phyloP scores from a whole-genome alignment of 2,113 vertebrate genomes.

The Melospiza georgiana region DNA sequence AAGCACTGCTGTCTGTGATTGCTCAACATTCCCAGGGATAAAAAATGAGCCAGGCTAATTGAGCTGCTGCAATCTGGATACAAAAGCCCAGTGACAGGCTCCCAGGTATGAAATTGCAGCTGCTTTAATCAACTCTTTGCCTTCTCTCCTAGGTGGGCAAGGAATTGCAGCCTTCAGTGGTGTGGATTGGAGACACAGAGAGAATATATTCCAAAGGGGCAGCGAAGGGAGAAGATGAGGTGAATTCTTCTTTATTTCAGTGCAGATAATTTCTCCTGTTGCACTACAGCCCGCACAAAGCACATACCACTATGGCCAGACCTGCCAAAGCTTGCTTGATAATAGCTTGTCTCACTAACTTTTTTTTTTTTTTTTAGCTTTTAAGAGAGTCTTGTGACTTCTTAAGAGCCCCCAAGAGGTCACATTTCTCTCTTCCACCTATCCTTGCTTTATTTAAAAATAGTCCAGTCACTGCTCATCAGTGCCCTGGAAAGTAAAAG shows the following conservation, averaged over 20 bases:
- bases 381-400: slow-evolving; percentile 39
- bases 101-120: background rate
- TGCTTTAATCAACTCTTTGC: background rate
- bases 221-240: slow-evolving; percentile 69
- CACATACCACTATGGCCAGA: background rate
- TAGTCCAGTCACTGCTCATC: slow-evolving; percentile 31
- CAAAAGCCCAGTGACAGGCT: background rate
- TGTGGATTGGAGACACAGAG: slow-evolving; percentile 86
- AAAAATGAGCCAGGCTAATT: background rate
- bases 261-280: background rate
- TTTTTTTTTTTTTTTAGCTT: background rate
- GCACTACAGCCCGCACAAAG: background rate
- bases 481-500: slow-evolving; percentile 8
- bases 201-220: slow-evolving; percentile 82
- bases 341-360: slow-evolving; percentile 27
- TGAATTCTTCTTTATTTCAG: slow-evolving; percentile 9
- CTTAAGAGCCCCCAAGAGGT: slow-evolving; percentile 36
- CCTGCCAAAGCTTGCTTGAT: slow-evolving; percentile 32
- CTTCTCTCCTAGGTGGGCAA: slow-evolving; percentile 78
- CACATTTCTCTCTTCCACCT: slow-evolving; percentile 28
- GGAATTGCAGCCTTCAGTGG: slow-evolving; percentile 82
- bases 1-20: background rate
- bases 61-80: background rate
- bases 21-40: background rate
- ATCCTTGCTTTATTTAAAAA: slow-evolving; percentile 52